Evolutionary conservation across 2,797 vertebrate species (phyloP), one percentile per base, ranked within the genome.

Genomic region (Hypotaenidia okinawae): DNA sequence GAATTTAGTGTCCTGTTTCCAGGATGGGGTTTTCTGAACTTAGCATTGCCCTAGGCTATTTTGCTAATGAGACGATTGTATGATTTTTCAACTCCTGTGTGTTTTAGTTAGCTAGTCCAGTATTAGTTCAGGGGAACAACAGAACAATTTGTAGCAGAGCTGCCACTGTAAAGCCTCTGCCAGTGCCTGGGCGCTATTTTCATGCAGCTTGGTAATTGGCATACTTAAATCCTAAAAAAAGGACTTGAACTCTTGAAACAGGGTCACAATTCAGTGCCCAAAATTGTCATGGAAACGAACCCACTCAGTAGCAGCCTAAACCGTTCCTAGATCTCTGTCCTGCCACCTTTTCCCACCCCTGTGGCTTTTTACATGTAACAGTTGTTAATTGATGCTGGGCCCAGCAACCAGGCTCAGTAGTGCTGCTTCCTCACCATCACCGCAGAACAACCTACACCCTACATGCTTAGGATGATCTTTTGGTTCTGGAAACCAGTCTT

Each of bases 161-260:
- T 89, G 9, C 58, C 2, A 7, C 55, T 93, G 35, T 92, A 81
- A 92, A 78, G 37, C 77, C 54, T 69, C 45, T 95, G 72, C 81
- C 72, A 54, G 39, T 83, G 72, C 76, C 87, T 93, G 82, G 66
- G 62, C 94, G 73, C 59, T 85, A 30, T 94, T 96, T 94, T 64
- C 87, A 41, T 68, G 62, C 54, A 80, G 58, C 62, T 83, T 91
- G 68, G 58, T 91, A 81, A 91, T 77, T 91, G 85, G 27, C 0
- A 0, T 70, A 41, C 52, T 89, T 87, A 80, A 85, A 72, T 84
- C 55, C 51, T 87, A 23, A 77, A 94, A 94, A 94, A 91, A 76
- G 10, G 28, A 79, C 47, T 89, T 87, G 84, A 87, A 83, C 76
- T 79, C 35, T 77, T 87, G 82, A 91, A 92, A 61, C 32, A 74